A percentile compares a stretch with the other conserved stretches of the same genome.
These are phyloP conservation scores for Philopotamus ludificatus DNA, from an alignment of 1,140 invertebrate species.

Conservation along the genomic window DNA sequence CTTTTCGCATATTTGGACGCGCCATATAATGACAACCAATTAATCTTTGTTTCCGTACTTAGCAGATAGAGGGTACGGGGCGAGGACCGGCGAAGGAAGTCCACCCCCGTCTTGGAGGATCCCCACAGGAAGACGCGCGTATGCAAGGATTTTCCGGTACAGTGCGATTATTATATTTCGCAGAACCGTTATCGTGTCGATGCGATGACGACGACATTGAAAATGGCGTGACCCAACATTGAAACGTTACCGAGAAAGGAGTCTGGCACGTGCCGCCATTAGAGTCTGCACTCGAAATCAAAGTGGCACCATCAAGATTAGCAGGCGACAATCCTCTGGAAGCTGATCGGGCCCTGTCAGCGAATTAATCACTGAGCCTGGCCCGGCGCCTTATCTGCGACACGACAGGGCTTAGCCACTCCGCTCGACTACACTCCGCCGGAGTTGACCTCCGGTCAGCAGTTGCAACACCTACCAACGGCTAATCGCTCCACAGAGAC, in stretches of 20 bases:
- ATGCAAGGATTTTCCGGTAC: neutral
- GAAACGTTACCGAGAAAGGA: no score
- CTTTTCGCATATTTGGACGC: constrained; percentile 43
- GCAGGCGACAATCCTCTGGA: constrained; percentile 14
- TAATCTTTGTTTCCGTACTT: constrained; percentile 39
- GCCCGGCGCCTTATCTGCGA: constrained; percentile 21
- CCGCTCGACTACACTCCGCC: no score
- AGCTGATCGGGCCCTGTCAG: constrained; percentile 11
- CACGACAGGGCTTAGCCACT: constrained; percentile 29
- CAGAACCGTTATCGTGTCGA: no score
- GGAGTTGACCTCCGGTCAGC: no score
- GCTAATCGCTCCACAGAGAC: no score
- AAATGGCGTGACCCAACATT: no score
- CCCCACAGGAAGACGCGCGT: neutral
- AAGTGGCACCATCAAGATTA: constrained; percentile 23
- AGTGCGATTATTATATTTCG: no score
- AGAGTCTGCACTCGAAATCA: constrained; percentile 19
- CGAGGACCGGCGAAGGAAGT: neutral
- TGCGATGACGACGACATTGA: no score
- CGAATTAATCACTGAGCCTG: constrained; percentile 5
- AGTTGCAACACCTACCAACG: no score
- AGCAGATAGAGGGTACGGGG: constrained; percentile 13
- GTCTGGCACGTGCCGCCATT: constrained; percentile 23
- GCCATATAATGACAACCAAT: constrained; percentile 42
- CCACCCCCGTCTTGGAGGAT: neutral